Conservation (phyloP, 2,888 invertebrate genomes). For the Dione vanillae region DNA sequence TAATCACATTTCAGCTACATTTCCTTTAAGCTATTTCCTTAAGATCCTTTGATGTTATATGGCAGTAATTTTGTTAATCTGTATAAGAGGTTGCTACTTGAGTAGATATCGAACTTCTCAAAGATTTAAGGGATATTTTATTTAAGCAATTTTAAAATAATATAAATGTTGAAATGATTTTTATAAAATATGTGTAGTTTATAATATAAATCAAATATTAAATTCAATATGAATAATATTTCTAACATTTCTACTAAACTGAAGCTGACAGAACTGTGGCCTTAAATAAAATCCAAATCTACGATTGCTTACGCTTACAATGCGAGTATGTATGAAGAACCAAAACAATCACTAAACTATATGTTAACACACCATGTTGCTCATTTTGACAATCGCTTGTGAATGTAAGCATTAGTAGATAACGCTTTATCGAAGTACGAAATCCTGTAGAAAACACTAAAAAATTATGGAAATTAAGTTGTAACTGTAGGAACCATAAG, state of each 20-base stretch:
- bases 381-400: too few species aligned
- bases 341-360: too few species aligned
- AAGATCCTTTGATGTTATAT: slow-evolving; percentile 20
- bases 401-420: too few species aligned
- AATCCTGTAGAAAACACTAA: too few species aligned
- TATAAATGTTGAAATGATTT: neutral
- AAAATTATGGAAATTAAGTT: too few species aligned
- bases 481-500: too few species aligned
- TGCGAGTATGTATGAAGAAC: too few species aligned
- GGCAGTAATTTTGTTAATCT: slow-evolving; percentile 31
- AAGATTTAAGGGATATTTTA: neutral
- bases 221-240: neutral
- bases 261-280: slow-evolving; percentile 28
- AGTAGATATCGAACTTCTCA: slow-evolving; percentile 16
- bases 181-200: too few species aligned
- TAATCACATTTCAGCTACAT: slow-evolving; percentile 12
- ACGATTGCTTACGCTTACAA: too few species aligned
- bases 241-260: slow-evolving; percentile 4
- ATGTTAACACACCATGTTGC: too few species aligned
- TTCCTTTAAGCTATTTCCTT: slow-evolving; percentile 16
- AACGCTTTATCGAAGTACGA: too few species aligned
- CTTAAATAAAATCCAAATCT: too few species aligned
- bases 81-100: slow-evolving; percentile 23
- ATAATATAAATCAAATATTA: neutral
- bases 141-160: neutral